Base-by-base conservation (phyloP, 2,113 vertebrate genomes). In the Dasyornis broadbenti region DNA sequence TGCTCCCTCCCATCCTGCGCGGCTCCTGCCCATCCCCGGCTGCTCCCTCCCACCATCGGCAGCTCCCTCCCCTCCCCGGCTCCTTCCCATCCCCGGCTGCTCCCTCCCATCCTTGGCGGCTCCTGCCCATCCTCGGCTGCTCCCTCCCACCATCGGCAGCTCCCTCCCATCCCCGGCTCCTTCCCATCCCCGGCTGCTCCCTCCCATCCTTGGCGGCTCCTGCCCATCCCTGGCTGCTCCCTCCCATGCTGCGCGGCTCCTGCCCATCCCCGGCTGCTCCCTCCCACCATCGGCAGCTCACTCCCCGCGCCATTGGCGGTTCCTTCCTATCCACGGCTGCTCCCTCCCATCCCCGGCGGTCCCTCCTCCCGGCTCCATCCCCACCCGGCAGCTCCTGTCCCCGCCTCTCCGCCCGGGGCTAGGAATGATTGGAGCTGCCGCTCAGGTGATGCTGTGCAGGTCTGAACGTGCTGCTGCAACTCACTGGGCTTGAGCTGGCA, bases 401-500 rank as follows among this genome's bases (percentile, higher is more conserved):
- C 10, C 4, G 10, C 30, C 47, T 8, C 27, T 6, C 77, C 18
- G 8, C 49, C 31, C 20, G 18, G n/a, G 15, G 28, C 26, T 26
- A 22, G 45, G 50, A 20, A 2, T 54, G 42, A 4, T 13, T 9
- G 37, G 24, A 3, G 2, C 16, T 28, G 44, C 52, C 9, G 20
- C 80, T 71, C 20, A 0, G 45, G 2, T 7, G 64, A 0, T 3
- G 52, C 40, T 13, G 30, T 4, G 59, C 22, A 9, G 69, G 22
- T 4, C 26, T 13, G 3, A 49, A 3, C 24, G 0, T 0, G 18
- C 2, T 5, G 40, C 1, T 28, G 44, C 56, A 3, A 1, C 24
- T 7, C 27, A 1, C 4, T 6, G 50, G 18, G 47, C 28, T 21
- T 1, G 30, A 11, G 49, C 24, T 5, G 63, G 37, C 71, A 5